Evolutionary conservation across 2,113 vertebrate species (phyloP).

Genomic region (Corythornis madagascariensis): DNA sequence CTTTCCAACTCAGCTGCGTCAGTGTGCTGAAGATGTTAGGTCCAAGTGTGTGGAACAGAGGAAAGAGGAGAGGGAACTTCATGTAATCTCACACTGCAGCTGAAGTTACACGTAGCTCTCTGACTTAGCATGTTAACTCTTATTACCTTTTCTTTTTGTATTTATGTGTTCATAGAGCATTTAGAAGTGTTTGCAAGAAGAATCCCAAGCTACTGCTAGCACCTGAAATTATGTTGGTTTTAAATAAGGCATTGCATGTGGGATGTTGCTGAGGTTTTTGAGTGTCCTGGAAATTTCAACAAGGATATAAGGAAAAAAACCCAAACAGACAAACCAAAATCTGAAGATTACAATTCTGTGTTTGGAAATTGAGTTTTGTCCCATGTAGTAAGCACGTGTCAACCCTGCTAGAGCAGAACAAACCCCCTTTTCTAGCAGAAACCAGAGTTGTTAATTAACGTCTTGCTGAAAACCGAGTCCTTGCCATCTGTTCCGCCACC

Average conservation of each 20-base stretch:
- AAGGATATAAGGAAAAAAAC: background rate
- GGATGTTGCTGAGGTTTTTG: background rate
- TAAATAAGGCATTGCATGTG: background rate
- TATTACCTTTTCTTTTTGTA: background rate
- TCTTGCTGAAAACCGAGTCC: constrained; percentile 47
- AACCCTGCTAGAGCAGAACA: background rate
- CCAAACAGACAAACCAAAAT: too few species aligned
- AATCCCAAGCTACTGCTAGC: background rate
- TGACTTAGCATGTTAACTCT: background rate
- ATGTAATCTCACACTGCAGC: background rate
- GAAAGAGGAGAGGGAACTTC: background rate
- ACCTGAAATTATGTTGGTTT: background rate
- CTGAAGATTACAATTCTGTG: background rate
- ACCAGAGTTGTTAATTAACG: constrained; percentile 33
- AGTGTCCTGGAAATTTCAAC: background rate
- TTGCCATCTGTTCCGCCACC: constrained; percentile 68
- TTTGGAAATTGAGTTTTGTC: background rate
- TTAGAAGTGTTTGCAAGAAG: background rate
- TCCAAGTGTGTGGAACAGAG: background rate
- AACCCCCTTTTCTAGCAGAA: background rate
- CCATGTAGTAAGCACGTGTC: background rate
- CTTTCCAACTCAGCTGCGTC: background rate
- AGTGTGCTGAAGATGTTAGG: background rate
- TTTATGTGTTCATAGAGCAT: background rate
- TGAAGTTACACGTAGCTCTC: background rate